Base-by-base conservation (phyloP, 2,888 invertebrate species). In the Drosophila borealis region DNA sequence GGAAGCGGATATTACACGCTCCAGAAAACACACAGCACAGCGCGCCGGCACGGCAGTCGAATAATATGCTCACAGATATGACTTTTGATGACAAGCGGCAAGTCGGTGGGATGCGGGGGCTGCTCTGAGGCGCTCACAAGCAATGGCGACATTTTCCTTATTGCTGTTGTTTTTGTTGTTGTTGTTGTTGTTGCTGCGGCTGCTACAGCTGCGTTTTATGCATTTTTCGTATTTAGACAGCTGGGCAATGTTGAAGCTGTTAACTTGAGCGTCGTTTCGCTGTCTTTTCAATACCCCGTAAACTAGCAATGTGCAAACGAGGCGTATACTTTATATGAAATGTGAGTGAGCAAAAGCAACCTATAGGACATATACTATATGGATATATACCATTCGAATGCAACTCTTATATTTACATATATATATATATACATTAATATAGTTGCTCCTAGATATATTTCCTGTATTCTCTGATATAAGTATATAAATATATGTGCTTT, bases 1-100 rank as follows among this genome's bases (percentile, higher is more conserved):
- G 87, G 87, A 87, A 87, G 82, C 83, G 88, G 83, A 89, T 89
- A 87, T 87, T 87, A 87, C 89, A 87, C 89, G 87, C 87, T 87
- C 88, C 89, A 87, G 83, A 89, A 89, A 87, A 63, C 83, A 78
- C 78, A 76, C 67, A 67, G 46, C 48, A 41, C 42, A 54, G 39
- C 34, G 49, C 50, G 41, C 45, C 42, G 41, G 41, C 50, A 42
- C 48, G 50, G 42, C 72, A 60, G 67, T 66, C 71, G 63, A 75
- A 88, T 87, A 89, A 86, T 86, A 87, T 87, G 80, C 73, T 69
- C 50, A 78, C 65, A 88, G 86, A 89, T 85, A 87, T 89, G 88
- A 88, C 89, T 84, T 89, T 69, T 77, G 82, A 82, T 80, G 88
- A 88, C 81, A 66, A 48, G 49, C 61, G 44, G 45, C 36, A 37